Base-by-base conservation (phyloP, 2,113 vertebrate species). In the Pseudolaguvia tuberculata region DNA sequence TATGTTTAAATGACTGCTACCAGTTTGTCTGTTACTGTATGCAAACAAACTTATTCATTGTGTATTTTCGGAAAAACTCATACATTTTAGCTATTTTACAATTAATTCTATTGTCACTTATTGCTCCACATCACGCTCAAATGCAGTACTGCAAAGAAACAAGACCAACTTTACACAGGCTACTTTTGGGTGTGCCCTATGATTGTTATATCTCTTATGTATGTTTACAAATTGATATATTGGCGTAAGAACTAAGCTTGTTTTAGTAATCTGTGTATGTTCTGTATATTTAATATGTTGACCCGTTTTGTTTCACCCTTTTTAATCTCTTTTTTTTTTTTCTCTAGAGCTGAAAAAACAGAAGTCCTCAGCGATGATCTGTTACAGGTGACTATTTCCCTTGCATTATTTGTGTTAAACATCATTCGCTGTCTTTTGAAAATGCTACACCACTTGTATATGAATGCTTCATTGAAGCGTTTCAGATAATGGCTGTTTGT, bases 301-400 rank as follows among this genome's bases (percentile, higher is more conserved):
- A 52, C 23, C 20, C 53, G 51, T 58, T 53, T 42, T 47, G 13
- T 25, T 3, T 18, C 56, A 23, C 3, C 0, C 50, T 14, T 7
- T 23, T 65, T 68, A 62, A 9, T 80, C 67, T 82, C 21, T 87
- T 65, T 81, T 81, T 70, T 81, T 39, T 84, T 87, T 86, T 79
- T 79, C 86, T 80, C 79, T 91, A 99, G 97, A 90, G 97, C 96
- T 21, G 97, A 98, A 91, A 99, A 95, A 86, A 99, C 97, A 0
- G 97, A 99, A 90, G 96, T 98, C 18, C 95, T 99, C 83, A 97
- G 93, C 68, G 96, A 99, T 90, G 97, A 99, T 89, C 93, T 99
- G 74, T 73, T 98, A 73, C 95, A 96, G 95, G 97, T 99, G 93
- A 92, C 83, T 85, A 21, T 72, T 85, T 85, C 77, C 58, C 31